A percentile compares a stretch with the other conserved stretches of the same genome.
phyloP scores from a whole-genome alignment of 2,888 invertebrate genomes.

The Cataglyphis rosenhaueri region DNA sequence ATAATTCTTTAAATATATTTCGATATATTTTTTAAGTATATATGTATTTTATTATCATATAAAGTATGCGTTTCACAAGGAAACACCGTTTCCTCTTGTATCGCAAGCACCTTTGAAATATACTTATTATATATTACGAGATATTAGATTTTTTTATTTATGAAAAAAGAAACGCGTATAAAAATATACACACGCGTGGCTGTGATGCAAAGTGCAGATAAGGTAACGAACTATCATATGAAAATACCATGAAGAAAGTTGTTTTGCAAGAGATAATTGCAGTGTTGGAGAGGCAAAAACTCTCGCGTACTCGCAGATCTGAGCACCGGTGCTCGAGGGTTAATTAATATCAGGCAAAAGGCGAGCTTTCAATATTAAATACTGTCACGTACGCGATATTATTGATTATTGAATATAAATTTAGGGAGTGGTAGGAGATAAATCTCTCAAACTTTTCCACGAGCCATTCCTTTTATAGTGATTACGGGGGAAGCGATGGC shows the following conservation, averaged over 20 bases:
- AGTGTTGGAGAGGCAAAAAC: conserved; percentile 48
- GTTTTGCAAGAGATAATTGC: conserved; percentile 54
- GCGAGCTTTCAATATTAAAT: conserved; percentile 3
- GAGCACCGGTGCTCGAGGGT: background rate
- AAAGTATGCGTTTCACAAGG: background rate
- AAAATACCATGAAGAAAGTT: conserved; percentile 48
- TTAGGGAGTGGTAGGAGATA: background rate
- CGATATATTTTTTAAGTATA: background rate
- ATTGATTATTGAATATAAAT: conserved; percentile 17
- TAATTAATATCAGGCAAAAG: conserved; percentile 39
- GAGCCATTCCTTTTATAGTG: background rate
- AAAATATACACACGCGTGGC: background rate
- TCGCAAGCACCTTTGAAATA: background rate
- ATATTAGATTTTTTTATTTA: conserved; percentile 23
- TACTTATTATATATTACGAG: background rate
- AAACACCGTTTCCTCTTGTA: background rate
- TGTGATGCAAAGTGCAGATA: conserved; percentile 35
- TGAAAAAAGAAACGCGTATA: background rate
- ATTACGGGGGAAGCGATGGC: background rate
- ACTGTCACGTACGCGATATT: conserved; percentile 23
- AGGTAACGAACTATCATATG: conserved; percentile 40
- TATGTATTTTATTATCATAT: background rate
- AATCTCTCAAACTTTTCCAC: background rate
- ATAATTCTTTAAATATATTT: background rate
- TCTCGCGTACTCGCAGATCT: conserved; percentile 18